Conservation (phyloP, 2,888 invertebrate genomes). For the Copidosoma aretas region DNA sequence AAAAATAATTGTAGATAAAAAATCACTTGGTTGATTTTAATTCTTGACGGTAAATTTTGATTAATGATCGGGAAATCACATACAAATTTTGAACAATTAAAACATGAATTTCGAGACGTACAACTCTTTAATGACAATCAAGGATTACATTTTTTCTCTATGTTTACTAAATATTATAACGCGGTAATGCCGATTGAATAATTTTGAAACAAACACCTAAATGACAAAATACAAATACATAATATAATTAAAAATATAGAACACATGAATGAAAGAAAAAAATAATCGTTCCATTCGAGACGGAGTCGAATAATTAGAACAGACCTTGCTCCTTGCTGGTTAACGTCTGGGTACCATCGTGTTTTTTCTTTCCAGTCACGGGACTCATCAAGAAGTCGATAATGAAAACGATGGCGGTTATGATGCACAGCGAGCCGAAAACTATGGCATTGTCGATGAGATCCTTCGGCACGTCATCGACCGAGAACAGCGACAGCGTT, state of each 20-base stretch:
- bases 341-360: conserved; percentile 48
- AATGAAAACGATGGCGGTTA: conserved; percentile 74
- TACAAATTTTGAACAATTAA: conserved; percentile 28
- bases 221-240: background rate
- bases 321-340: conserved; percentile 54
- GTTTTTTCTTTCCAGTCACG: conserved; percentile 48
- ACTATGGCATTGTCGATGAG: conserved; percentile 76
- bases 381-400: conserved; percentile 66
- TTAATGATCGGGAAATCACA: conserved; percentile 4
- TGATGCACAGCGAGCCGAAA: conserved; percentile 71
- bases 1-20: too few species aligned
- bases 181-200: conserved; percentile 17
- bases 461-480: conserved; percentile 74
- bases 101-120: conserved; percentile 19
- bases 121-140: conserved; percentile 26
- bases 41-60: too few species aligned
- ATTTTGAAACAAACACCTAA: conserved; percentile 13
- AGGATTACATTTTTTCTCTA: background rate
- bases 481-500: conserved; percentile 73
- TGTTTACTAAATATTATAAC: background rate
- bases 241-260: background rate
- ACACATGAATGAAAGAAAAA: background rate
- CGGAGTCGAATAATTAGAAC: conserved; percentile 25
- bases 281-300: background rate
- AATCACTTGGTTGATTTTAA: too few species aligned